These are phyloP conservation scores for Loripinus fragilis DNA, from an alignment of 2,888 invertebrate genomes.

Conservation along the genomic window DNA sequence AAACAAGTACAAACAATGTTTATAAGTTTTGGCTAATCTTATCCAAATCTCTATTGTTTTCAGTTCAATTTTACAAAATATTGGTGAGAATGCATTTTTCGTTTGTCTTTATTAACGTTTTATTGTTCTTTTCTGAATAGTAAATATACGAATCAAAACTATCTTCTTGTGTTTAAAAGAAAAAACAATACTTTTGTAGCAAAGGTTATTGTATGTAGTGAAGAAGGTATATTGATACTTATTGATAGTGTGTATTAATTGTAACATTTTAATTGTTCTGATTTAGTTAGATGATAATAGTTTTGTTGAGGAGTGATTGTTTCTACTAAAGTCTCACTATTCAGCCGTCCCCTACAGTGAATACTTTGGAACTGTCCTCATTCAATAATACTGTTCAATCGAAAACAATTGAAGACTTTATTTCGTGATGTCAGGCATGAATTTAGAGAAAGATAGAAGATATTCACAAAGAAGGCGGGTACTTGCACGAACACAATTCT, in stretches of 20 bases:
- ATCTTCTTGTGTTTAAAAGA: slow-evolving; percentile 7
- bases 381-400: slow-evolving; percentile 48
- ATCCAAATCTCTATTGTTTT: neutral
- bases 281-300: slow-evolving; percentile 40
- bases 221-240: slow-evolving; percentile 13
- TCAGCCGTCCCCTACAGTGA: slow-evolving; percentile 59
- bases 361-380: slow-evolving; percentile 52
- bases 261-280: slow-evolving; percentile 56
- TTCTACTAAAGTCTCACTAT: slow-evolving; percentile 56
- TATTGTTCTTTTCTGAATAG: slow-evolving; percentile 5
- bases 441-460: slow-evolving; percentile 43
- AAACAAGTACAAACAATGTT: neutral
- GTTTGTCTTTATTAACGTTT: neutral
- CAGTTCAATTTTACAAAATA: neutral
- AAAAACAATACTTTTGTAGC: slow-evolving; percentile 3
- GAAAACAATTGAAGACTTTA: slow-evolving; percentile 56
- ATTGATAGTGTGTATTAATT: slow-evolving; percentile 55
- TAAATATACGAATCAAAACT: slow-evolving; percentile 15
- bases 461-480: slow-evolving; percentile 48
- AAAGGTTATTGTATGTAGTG: slow-evolving; percentile 17
- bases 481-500: slow-evolving; percentile 53
- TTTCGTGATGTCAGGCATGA: slow-evolving; percentile 45
- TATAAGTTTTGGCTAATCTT: neutral
- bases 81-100: slow-evolving; percentile 18
- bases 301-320: slow-evolving; percentile 55